These are phyloP conservation scores for Corythoichthys intestinalis DNA, from an alignment of 2,113 vertebrate genomes.

Conservation along the genomic window DNA sequence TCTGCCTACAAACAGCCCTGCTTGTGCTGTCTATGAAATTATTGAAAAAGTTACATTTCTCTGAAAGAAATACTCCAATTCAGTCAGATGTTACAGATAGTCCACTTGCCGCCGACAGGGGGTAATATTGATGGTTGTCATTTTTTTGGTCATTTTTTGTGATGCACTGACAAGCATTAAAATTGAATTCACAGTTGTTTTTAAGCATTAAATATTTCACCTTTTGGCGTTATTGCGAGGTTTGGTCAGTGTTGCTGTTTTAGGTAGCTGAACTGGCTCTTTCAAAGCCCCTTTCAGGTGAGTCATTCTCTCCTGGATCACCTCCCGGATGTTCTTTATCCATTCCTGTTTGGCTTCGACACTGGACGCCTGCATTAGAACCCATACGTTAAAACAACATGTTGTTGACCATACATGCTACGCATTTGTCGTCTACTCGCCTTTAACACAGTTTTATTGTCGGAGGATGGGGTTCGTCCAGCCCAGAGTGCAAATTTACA, in stretches of 20 bases:
- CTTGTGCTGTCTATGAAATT: not conserved
- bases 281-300: conserved; percentile 97
- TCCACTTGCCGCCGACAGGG: no score
- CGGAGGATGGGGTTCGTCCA: conserved; percentile 93
- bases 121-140: no score
- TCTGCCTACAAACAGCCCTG: no score
- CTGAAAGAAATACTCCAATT: not conserved
- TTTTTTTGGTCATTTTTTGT: not conserved
- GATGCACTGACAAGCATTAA: not conserved
- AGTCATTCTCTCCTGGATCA: conserved; percentile 97
- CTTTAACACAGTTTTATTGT: conserved; percentile 97
- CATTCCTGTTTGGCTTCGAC: conserved; percentile 98
- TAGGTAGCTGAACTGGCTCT: conserved; percentile 92
- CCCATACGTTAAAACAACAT: not conserved
- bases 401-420: not conserved
- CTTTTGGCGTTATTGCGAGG: conserved; percentile 89
- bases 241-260: conserved; percentile 82
- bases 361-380: conserved; percentile 79
- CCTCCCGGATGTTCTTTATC: conserved; percentile 97
- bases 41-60: not conserved
- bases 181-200: not conserved
- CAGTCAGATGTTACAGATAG: not conserved
- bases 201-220: conserved; percentile 52
- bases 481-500: conserved; percentile 98
- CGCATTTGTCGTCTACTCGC: conserved; percentile 53